These are phyloP conservation scores for Saccopteryx leptura DNA, from an alignment of 2,113 vertebrate genomes.

Conservation along the genomic window DNA sequence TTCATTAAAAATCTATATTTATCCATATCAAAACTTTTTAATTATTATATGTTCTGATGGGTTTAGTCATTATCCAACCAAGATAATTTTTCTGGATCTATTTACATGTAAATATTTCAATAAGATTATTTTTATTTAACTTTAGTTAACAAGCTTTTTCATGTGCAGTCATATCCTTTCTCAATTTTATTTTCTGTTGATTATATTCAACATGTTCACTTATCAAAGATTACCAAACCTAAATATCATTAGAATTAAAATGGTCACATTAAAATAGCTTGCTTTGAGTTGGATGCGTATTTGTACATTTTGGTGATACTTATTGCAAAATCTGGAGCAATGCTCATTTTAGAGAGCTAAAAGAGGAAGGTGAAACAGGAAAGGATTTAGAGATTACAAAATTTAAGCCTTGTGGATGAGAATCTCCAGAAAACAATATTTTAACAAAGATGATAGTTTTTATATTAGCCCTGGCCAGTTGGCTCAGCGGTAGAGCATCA, in stretches of 20 bases:
- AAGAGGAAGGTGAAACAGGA: not conserved
- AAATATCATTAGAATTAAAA: not conserved
- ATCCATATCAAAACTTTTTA: not conserved
- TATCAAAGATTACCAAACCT: not conserved
- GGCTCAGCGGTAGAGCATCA: too few species aligned
- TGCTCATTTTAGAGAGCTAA: not conserved
- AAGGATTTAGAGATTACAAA: slow-evolving; percentile 38
- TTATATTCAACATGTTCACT: slow-evolving; percentile 24
- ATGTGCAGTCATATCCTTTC: not conserved
- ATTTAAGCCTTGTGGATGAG: slow-evolving; percentile 18
- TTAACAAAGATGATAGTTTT: not conserved
- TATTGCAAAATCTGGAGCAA: slow-evolving; percentile 35
- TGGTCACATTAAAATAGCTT: not conserved
- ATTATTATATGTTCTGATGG: not conserved
- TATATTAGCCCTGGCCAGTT: too few species aligned
- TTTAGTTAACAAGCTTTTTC: not conserved
- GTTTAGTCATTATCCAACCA: not conserved
- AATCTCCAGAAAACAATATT: slow-evolving; percentile 65
- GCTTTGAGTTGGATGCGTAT: not conserved
- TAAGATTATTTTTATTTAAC: not conserved
- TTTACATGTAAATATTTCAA: not conserved
- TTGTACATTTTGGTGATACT: not conserved
- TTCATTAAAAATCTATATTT: not conserved
- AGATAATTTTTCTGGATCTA: not conserved
- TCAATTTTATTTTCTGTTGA: not conserved